phyloP scores from a whole-genome alignment of 2,888 invertebrate genomes.

The Clanis bilineata region DNA sequence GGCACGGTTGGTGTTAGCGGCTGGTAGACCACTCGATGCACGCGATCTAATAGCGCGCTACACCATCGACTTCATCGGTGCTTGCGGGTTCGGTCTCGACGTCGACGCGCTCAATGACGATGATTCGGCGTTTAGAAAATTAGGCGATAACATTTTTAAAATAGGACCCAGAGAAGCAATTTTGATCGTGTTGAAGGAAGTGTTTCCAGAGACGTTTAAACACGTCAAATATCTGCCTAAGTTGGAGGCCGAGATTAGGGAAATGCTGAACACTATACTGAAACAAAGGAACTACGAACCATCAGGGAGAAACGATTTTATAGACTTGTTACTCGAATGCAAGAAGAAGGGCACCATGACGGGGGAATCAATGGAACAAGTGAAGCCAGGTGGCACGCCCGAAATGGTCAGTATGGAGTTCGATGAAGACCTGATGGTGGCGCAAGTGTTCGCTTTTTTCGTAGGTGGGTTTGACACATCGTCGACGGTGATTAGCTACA shows the following conservation, averaged over 20 bases:
- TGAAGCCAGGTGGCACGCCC: constrained; percentile 46
- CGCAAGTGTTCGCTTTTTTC: constrained; percentile 59
- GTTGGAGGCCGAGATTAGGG: constrained; percentile 44
- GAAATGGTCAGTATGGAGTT: constrained; percentile 40
- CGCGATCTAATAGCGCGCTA: constrained; percentile 63
- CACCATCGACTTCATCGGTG: constrained; percentile 62
- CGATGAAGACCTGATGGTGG: constrained; percentile 49
- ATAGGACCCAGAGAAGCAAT: constrained; percentile 32
- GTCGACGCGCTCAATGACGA: constrained; percentile 54
- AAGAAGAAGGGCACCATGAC: constrained; percentile 46
- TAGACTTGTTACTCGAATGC: constrained; percentile 53
- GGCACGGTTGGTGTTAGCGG: constrained; percentile 25
- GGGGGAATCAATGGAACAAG: constrained; percentile 50
- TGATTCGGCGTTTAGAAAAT: constrained; percentile 52
- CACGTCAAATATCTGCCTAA: constrained; percentile 38
- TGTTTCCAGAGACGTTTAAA: constrained; percentile 46
- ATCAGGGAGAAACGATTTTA: constrained; percentile 53
- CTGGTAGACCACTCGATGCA: constrained; percentile 42
- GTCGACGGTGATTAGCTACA: constrained; percentile 56
- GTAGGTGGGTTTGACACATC: constrained; percentile 63
- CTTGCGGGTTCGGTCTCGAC: constrained; percentile 60
- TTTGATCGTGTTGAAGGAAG: constrained; percentile 42
- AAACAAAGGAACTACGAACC: constrained; percentile 51
- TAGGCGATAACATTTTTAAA: constrained; percentile 49
- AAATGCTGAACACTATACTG: constrained; percentile 50